Conservation (phyloP, 2,888 invertebrate genomes). For the Andrena fulva region DNA sequence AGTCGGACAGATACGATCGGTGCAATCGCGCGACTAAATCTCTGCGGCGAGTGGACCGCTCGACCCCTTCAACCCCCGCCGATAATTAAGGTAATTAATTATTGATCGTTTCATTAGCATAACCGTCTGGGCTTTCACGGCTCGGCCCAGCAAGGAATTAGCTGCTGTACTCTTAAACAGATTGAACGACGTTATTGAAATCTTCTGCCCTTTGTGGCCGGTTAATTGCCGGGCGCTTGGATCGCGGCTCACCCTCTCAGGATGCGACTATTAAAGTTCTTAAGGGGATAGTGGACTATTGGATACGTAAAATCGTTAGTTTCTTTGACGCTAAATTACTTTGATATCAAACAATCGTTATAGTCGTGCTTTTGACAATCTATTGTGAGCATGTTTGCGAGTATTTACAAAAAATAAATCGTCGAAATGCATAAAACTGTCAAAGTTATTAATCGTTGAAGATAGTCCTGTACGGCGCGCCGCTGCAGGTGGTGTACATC, state of each 20-base stretch:
- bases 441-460: too few species aligned
- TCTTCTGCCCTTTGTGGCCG: constrained; percentile 12
- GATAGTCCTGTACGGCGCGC: too few species aligned
- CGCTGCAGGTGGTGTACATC: too few species aligned
- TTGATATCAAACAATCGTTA: too few species aligned
- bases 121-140: constrained; percentile 31
- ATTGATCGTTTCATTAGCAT: constrained; percentile 58
- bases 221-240: constrained; percentile 21
- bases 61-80: constrained; percentile 21
- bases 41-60: constrained; percentile 12
- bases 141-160: constrained; percentile 27
- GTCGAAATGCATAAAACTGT: too few species aligned
- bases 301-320: too few species aligned
- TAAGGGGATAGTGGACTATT: too few species aligned
- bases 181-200: constrained; percentile 45
- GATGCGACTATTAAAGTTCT: too few species aligned
- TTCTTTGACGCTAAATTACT: too few species aligned
- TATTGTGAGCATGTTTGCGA: too few species aligned
- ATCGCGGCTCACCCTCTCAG: background rate
- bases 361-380: too few species aligned
- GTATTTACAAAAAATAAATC: too few species aligned
- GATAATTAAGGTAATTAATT: constrained; percentile 51
- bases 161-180: constrained; percentile 21
- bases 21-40: background rate
- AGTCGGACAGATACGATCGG: background rate